These are phyloP conservation scores for Intellagama lesueurii DNA, from an alignment of 2,797 vertebrate species.

Conservation along the genomic window DNA sequence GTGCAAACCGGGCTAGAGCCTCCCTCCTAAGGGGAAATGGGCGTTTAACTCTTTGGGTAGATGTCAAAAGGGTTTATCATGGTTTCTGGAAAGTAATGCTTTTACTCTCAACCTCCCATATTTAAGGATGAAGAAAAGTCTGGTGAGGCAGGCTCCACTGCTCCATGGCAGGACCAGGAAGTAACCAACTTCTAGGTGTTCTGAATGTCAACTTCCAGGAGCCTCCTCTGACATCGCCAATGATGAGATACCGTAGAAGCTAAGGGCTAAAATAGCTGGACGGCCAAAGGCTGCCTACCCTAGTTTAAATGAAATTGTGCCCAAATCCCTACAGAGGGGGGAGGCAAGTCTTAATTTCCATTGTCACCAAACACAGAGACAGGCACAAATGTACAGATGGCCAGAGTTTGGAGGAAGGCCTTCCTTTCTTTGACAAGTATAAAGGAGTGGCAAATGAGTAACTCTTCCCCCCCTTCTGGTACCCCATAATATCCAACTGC, in stretches of 20 bases:
- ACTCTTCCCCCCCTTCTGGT: constrained; percentile 4
- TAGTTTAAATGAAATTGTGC: neutral
- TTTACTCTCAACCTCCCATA: neutral
- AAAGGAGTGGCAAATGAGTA: neutral
- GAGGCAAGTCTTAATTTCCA: neutral
- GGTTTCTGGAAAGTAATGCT: neutral
- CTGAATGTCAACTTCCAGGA: neutral
- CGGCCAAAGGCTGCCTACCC: neutral
- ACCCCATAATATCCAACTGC: constrained; percentile 20
- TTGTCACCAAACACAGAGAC: neutral
- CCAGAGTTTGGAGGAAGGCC: constrained; percentile 12
- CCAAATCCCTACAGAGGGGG: neutral
- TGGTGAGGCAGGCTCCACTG: neutral
- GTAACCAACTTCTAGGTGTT: neutral
- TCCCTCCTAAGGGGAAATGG: neutral
- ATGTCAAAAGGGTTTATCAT: neutral
- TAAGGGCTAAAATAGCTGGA: neutral
- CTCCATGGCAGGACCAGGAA: neutral
- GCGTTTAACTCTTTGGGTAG: neutral
- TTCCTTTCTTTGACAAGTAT: neutral
- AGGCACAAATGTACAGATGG: neutral
- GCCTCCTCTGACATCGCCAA: neutral
- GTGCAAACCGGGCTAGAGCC: neutral
- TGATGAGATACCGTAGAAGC: neutral
- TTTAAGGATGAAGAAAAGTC: neutral